phyloP scores from a whole-genome alignment of 1,140 invertebrate genomes.

The Trissolcus basalis region DNA sequence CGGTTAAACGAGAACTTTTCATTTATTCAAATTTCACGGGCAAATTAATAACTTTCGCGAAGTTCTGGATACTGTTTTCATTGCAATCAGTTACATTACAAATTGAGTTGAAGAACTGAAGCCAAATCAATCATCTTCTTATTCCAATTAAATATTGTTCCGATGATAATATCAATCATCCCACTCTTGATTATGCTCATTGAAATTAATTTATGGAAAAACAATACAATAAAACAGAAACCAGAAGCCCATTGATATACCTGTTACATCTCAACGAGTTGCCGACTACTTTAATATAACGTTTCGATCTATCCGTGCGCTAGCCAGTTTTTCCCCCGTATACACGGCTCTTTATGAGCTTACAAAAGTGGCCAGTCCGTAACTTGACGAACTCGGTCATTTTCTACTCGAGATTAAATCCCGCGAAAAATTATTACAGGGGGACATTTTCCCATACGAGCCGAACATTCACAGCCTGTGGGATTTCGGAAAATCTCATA shows the following conservation, averaged over 20 bases:
- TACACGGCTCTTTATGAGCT: conserved; percentile 41
- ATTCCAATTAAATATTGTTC: too few species aligned
- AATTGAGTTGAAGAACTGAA: too few species aligned
- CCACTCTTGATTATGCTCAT: neutral
- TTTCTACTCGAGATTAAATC: conserved; percentile 49
- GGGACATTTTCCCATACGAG: conserved; percentile 41
- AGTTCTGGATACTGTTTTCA: neutral
- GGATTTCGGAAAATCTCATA: conserved; percentile 40
- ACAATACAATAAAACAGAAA: conserved; percentile 17
- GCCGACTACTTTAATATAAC: conserved; percentile 26
- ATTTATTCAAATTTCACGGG: too few species aligned
- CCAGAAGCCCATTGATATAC: conserved; percentile 16
- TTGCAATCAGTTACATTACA: too few species aligned
- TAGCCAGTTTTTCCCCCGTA: conserved; percentile 43
- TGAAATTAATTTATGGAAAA: conserved; percentile 12
- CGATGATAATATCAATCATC: too few species aligned
- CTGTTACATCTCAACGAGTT: conserved; percentile 35
- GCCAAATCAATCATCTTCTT: too few species aligned
- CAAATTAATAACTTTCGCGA: neutral
- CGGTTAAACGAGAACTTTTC: too few species aligned
- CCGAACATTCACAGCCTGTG: conserved; percentile 27
- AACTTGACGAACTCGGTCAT: conserved; percentile 43
- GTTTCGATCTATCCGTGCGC: conserved; percentile 24
- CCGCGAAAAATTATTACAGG: conserved; percentile 40
- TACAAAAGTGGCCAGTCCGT: conserved; percentile 37